Base-by-base conservation (phyloP, 2,797 vertebrate species). In the Lepus oiostolus region DNA sequence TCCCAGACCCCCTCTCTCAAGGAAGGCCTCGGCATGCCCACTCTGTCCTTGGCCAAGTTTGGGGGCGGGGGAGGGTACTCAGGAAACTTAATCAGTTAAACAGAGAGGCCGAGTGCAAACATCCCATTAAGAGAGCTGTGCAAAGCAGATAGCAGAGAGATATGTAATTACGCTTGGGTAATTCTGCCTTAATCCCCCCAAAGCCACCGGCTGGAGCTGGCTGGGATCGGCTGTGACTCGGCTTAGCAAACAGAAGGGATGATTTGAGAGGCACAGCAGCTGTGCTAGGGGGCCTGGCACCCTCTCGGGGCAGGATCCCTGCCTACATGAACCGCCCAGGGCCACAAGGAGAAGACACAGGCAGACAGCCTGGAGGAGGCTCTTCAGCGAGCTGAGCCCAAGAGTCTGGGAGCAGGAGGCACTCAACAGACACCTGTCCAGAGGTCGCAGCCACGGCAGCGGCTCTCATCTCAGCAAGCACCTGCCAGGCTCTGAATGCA, bases 101-200 rank as follows among this genome's bases (percentile, higher is more conserved):
- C 90, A 94, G 80, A 77, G 79, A 95, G 96, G 76, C 92, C 30
- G 47, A 96, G 70, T 54, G 74, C n/a, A 96, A 97, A 96, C 96
- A 97, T 52, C 95, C 86, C 95, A 93, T 97, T 96, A 95, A 97
- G 95, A 97, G 96, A 96, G 79, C 97, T 98, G 97, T 58, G 93
- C 62, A 26, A 96, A 97, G 95, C 97, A 97, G 98, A 98, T 97
- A 98, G 97, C 91, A 97, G 74, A 86, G 95, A 96, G 95, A 96
- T 93, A 58, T 74, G 97, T 98, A 98, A 98, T 98, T 98, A 98
- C 97, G 97, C 97, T 95, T 86, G 84, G 95, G 94, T 98, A 98
- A 98, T 98, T 92, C 98, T 93, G 86, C 97, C 92, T 95, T 98
- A 98, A 98, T 98, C 98, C 98, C 97, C 96, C 93, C 93, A 97